Evolutionary conservation across 2,888 invertebrate species (phyloP), one percentile per base, ranked within the genome.

Genomic region (Thalpophila matura): DNA sequence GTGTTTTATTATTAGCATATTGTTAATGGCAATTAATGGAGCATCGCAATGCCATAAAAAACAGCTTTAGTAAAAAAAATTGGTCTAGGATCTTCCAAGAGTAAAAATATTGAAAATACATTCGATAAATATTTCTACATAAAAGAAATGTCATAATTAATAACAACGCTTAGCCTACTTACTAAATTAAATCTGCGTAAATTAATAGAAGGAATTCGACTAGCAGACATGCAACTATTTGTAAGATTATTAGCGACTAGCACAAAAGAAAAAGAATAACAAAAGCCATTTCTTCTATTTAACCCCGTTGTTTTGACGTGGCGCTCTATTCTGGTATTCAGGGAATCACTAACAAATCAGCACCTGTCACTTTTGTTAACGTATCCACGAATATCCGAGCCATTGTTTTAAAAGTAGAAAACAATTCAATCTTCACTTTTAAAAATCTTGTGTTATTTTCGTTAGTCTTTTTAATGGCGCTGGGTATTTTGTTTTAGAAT

Each of bases 281-380:
- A 88, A 90, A 89, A 84, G 85, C 72, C 77, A 84, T 89, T 85
- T 84, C 77, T 86, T 80, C 80, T 73, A 74, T 87, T 85, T 85
- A 87, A 85, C 84, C 80, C 78, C 79, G 84, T 83, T 93, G 91
- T 93, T 92, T 91, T 91, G 92, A 93, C 92, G 87, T 83, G 66
- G 69, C 73, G 66, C 84, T 84, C 87, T 89, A 89, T 87, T 90
- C 86, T 85, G 89, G 91, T 88, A 92, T 92, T 86, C 87, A 58
- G 58, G 71, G 86, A 87, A 91, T 91, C 85, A 85, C 82, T 83
- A 82, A 91, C 90, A 91, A 91, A 92, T 93, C 93, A 91, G 86
- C 93, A 90, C 90, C 91, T 91, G 93, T 89, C 92, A 92, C 84
- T 89, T 89, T 80, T 71, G 86, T 88, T 89, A 89, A 87, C 88